Evolutionary conservation across 1,140 invertebrate species (phyloP).

Genomic region (Ctenoplectra terminalis): DNA sequence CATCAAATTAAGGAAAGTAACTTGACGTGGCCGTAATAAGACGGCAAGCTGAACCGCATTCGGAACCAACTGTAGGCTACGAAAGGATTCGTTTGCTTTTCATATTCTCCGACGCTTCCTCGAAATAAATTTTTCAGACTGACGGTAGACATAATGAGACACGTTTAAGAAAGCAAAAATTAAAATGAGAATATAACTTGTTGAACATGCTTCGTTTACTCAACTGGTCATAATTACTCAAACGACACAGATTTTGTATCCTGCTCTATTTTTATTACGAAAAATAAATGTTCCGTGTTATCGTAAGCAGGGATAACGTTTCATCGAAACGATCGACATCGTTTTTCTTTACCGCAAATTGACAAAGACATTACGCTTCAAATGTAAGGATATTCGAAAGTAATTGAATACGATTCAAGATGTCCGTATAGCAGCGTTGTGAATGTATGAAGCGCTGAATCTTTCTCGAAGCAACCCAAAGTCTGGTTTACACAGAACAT

Average conservation of each 20-base stretch:
- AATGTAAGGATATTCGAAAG: not conserved
- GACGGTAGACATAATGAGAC: not conserved
- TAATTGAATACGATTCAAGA: not conserved
- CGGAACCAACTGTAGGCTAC: not conserved
- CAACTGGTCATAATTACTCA: too few relatives aligned
- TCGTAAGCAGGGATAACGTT: too few relatives aligned
- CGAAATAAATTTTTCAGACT: not conserved
- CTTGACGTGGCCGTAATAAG: slow-evolving; percentile 6
- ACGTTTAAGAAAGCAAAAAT: not conserved
- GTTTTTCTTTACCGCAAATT: too few relatives aligned
- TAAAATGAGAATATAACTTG: too few relatives aligned
- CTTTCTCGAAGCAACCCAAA: not conserved
- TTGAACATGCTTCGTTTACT: too few relatives aligned
- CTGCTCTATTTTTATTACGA: too few relatives aligned
- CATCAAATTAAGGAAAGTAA: slow-evolving; percentile 24
- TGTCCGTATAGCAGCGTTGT: not conserved
- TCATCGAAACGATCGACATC: too few relatives aligned
- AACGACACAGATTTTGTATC: too few relatives aligned
- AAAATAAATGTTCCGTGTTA: too few relatives aligned
- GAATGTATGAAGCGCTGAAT: slow-evolving; percentile 1
- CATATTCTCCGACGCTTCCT: not conserved
- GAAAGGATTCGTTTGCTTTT: not conserved
- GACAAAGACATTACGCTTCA: not conserved
- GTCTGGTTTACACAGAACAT: not conserved
- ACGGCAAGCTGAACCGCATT: not conserved